Percentiles rank a stretch among this genome's conserved stretches.
These are phyloP conservation scores for Neolamprologus kungweensis DNA, from an alignment of 2,113 vertebrate species.

Conservation along the genomic window DNA sequence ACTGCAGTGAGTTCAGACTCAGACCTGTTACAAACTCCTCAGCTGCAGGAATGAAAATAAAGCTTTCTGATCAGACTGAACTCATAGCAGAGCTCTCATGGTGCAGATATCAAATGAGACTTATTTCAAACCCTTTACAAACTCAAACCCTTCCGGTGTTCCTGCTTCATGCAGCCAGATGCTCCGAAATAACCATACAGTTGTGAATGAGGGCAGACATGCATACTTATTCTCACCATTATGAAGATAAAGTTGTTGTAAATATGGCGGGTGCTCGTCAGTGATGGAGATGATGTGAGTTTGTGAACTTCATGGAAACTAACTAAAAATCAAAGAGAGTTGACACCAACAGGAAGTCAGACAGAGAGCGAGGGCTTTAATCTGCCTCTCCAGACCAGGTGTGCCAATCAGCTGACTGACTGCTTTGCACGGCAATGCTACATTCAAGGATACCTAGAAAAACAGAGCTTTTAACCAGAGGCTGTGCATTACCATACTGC, in stretches of 20 bases:
- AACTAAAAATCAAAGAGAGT: background rate
- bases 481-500: background rate
- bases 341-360: background rate
- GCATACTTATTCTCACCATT: background rate
- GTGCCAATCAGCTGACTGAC: background rate
- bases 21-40: background rate
- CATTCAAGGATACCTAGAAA: background rate
- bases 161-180: background rate
- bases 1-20: background rate
- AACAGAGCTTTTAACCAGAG: background rate
- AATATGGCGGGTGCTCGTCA: background rate
- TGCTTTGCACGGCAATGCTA: background rate
- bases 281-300: background rate
- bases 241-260: background rate
- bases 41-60: background rate
- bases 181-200: background rate
- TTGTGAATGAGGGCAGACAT: background rate
- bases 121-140: background rate
- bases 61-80: background rate
- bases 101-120: background rate
- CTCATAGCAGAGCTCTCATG: background rate
- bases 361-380: background rate
- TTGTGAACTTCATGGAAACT: background rate
- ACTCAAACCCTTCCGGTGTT: background rate
- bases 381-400: background rate